These are phyloP conservation scores for Coptotermes formosanus DNA, from an alignment of 1,140 invertebrate species.

Conservation along the genomic window DNA sequence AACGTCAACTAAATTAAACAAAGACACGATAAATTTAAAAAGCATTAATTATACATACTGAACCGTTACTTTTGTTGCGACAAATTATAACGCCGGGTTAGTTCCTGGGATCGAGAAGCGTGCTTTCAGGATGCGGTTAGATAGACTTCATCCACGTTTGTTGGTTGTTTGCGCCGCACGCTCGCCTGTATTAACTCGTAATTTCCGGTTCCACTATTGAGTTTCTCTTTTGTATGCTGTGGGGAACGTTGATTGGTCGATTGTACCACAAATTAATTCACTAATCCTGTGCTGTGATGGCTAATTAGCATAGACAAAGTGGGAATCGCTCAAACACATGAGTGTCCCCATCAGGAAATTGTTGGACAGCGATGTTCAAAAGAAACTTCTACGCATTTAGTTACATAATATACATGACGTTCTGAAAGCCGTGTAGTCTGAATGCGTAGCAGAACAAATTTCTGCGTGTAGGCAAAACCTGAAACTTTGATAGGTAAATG, in stretches of 20 bases:
- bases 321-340: constrained; percentile 21
- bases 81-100: not conserved
- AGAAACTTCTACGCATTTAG: not conserved
- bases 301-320: constrained; percentile 35
- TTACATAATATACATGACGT: not conserved
- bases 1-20: too few species aligned
- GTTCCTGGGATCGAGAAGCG: not conserved
- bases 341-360: constrained; percentile 24
- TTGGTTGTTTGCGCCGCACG: not conserved
- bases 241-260: constrained; percentile 33
- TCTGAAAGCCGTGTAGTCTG: too few species aligned
- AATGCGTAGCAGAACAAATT: too few species aligned
- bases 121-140: not conserved
- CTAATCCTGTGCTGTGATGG: constrained; percentile 34
- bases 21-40: too few species aligned
- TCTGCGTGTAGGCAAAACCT: too few species aligned
- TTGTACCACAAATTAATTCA: constrained; percentile 34
- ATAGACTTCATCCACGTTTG: not conserved
- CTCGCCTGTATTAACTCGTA: constrained; percentile 30
- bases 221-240: constrained; percentile 31
- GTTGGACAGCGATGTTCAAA: constrained; percentile 21
- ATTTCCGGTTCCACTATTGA: constrained; percentile 31
- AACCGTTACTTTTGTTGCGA: too few species aligned
- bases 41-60: too few species aligned
- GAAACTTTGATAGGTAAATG: too few species aligned